Evolutionary conservation across 2,797 vertebrate genomes (phyloP).

Genomic region (Merluccius polli): DNA sequence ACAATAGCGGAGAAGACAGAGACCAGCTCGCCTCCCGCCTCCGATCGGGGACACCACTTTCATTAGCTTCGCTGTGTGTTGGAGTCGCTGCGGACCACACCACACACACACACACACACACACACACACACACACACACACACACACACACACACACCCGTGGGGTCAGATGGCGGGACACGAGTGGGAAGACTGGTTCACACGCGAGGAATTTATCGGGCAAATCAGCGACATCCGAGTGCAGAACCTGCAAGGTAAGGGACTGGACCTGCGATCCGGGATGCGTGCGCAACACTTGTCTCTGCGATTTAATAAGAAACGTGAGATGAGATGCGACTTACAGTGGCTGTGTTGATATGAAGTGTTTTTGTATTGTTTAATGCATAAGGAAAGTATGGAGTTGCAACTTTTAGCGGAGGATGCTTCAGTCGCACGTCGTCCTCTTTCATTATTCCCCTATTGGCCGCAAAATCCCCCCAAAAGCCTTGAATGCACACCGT

Average conservation of each 20-base stretch:
- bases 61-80: no score
- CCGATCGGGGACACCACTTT: slow-evolving; percentile 21
- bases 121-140: no score
- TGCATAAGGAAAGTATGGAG: no score
- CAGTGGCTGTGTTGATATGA: not conserved
- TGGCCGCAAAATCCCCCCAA: no score
- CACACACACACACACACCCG: no score
- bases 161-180: slow-evolving; percentile 81
- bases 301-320: not conserved
- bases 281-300: not conserved
- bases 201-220: slow-evolving; percentile 92
- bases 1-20: slow-evolving; percentile 38
- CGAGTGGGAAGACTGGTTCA: slow-evolving; percentile 92
- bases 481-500: no score
- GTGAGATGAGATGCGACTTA: no score
- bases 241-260: slow-evolving; percentile 93
- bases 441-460: no score
- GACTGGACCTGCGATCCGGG: slow-evolving; percentile 7
- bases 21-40: slow-evolving; percentile 11
- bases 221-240: slow-evolving; percentile 97
- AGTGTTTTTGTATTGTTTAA: not conserved
- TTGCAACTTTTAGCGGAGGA: not conserved
- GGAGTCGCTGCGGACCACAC: no score
- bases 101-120: no score
- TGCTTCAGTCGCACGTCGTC: not conserved